A percentile compares a stretch with the other conserved stretches of the same genome.
Evolutionary conservation across 2,888 invertebrate genomes (phyloP).

Genomic region (Boloria euphrosyne): DNA sequence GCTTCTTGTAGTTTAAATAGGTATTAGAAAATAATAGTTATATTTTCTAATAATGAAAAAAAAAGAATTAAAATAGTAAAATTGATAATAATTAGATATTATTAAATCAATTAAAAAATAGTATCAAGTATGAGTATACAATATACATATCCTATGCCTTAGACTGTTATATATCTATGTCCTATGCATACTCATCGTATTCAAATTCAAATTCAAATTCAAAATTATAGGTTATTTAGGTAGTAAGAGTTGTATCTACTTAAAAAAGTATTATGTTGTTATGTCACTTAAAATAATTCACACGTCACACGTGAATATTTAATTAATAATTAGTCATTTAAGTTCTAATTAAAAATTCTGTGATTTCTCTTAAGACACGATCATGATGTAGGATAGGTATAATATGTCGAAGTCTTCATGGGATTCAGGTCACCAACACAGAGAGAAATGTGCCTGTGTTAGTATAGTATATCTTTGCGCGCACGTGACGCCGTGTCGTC

Average conservation of each 20-base stretch:
- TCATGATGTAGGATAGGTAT: constrained; percentile 29
- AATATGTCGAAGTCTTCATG: constrained; percentile 44
- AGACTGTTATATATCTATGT: too few species aligned
- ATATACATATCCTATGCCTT: too few species aligned
- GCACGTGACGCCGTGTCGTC: constrained; percentile 74
- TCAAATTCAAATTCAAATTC: too few species aligned
- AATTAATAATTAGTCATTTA: constrained; percentile 9
- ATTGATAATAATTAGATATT: too few species aligned
- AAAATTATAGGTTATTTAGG: too few species aligned
- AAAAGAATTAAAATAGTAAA: too few species aligned
- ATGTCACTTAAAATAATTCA: neutral
- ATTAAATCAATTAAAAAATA: too few species aligned
- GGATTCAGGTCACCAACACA: constrained; percentile 55
- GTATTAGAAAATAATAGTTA: neutral
- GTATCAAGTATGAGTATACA: too few species aligned
- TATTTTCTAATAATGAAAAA: too few species aligned
- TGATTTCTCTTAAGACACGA: constrained; percentile 12
- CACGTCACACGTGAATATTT: neutral
- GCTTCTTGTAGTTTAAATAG: neutral
- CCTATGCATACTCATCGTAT: too few species aligned
- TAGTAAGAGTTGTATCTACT: too few species aligned
- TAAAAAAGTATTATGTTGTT: neutral
- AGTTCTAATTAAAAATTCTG: constrained; percentile 6
- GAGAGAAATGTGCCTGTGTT: constrained; percentile 48
- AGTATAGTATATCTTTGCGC: constrained; percentile 67